Evolutionary conservation across 2,888 invertebrate genomes (phyloP).

Genomic region (Geotrupes spiniger): DNA sequence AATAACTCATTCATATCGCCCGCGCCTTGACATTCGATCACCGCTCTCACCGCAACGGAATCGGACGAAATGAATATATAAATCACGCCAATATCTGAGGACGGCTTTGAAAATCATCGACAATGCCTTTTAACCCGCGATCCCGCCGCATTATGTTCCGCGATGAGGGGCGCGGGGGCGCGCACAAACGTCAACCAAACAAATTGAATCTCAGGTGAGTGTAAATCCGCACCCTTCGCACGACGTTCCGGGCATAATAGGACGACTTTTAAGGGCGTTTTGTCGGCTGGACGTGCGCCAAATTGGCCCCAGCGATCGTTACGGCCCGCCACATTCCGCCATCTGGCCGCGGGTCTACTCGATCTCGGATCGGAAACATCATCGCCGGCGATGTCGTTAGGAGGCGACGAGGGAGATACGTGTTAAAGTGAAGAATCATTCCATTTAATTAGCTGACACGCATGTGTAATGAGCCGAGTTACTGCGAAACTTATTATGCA

Average conservation of each 20-base stretch:
- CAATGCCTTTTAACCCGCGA: too few species aligned
- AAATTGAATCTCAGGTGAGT: conserved; percentile 31
- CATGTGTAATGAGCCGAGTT: not conserved
- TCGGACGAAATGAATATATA: conserved; percentile 4
- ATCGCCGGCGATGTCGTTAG: conserved; percentile 2
- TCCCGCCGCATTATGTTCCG: too few species aligned
- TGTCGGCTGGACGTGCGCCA: conserved; percentile 25
- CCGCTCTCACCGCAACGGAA: not conserved
- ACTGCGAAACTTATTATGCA: too few species aligned
- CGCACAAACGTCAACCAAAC: conserved; percentile 27
- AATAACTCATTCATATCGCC: not conserved
- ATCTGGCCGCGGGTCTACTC: conserved; percentile 5
- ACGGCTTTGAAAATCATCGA: not conserved
- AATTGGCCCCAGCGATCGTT: conserved; percentile 30
- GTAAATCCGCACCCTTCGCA: conserved; percentile 24
- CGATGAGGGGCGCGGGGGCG: conserved; percentile 1
- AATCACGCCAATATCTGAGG: conserved; percentile 1
- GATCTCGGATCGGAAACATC: not conserved
- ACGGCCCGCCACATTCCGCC: conserved; percentile 16
- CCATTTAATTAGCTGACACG: conserved; percentile 2
- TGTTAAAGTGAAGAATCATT: conserved; percentile 1
- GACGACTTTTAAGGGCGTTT: conserved; percentile 27
- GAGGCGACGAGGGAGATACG: conserved; percentile 1
- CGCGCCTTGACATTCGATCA: not conserved
- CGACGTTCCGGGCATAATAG: conserved; percentile 25